A percentile compares a stretch with the other conserved stretches of the same genome.
These are phyloP conservation scores for Coracias cyanogaster DNA, from an alignment of 2,797 vertebrate genomes.

Conservation along the genomic window DNA sequence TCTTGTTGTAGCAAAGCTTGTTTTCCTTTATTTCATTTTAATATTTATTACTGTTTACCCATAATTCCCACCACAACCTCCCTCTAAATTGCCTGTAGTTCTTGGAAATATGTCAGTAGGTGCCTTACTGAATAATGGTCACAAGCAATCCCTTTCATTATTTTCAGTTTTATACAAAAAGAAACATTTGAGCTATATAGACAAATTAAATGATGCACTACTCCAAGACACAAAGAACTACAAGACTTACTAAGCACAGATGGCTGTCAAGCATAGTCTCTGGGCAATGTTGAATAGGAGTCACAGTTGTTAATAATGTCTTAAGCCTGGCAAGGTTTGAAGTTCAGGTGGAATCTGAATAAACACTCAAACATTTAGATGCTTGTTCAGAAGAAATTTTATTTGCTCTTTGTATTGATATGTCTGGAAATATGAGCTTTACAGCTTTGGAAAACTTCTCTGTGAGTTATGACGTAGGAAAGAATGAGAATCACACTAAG, in stretches of 20 bases:
- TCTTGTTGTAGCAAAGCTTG: background rate
- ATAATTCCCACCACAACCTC: conserved; percentile 8
- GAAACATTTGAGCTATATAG: background rate
- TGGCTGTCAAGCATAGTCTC: background rate
- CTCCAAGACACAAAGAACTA: conserved; percentile 4
- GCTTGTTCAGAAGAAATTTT: background rate
- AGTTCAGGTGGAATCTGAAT: background rate
- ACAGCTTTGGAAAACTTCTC: background rate
- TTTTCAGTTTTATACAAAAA: background rate
- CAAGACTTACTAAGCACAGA: background rate
- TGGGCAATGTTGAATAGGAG: background rate
- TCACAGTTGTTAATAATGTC: background rate
- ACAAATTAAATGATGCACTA: conserved; percentile 35
- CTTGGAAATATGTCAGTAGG: background rate
- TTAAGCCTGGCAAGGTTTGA: background rate
- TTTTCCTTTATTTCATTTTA: conserved; percentile 6
- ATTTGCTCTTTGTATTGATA: background rate
- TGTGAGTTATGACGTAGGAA: background rate
- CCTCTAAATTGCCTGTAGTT: conserved; percentile 13
- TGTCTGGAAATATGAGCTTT: background rate
- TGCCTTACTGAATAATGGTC: conserved; percentile 2
- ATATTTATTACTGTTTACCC: conserved; percentile 46
- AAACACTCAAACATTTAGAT: background rate
- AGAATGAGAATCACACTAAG: background rate
- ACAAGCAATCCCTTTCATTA: background rate